A percentile compares a stretch with the other conserved stretches of the same genome.
phyloP scores from a whole-genome alignment of 2,797 vertebrate genomes.

The Lithobates sylvaticus region DNA sequence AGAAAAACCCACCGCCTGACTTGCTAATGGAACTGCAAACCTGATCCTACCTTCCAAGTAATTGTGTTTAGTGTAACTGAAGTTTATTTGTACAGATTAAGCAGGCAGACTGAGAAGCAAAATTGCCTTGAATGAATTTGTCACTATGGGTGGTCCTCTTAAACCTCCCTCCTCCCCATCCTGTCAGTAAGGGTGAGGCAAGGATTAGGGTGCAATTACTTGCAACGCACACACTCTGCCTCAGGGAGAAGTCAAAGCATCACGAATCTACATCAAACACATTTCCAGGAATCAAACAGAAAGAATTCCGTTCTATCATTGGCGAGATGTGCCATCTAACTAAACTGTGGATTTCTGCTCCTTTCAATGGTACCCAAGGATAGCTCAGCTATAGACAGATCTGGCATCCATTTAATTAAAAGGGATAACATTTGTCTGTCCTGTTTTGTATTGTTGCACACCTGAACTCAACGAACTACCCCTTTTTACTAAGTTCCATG shows the following conservation, averaged over 20 bases:
- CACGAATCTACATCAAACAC: not conserved
- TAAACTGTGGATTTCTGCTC: too few relatives aligned
- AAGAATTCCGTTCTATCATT: not conserved
- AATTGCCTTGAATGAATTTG: constrained; percentile 49
- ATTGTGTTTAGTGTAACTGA: constrained; percentile 52
- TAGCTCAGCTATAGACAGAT: too few relatives aligned
- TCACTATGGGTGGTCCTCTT: constrained; percentile 52
- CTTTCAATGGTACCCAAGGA: too few relatives aligned
- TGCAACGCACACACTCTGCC: constrained; percentile 37
- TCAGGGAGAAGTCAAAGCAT: constrained; percentile 27
- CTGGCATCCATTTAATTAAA: too few relatives aligned
- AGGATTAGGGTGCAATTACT: constrained; percentile 53
- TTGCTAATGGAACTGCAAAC: constrained; percentile 55
- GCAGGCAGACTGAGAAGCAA: constrained; percentile 21
- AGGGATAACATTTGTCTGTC: too few relatives aligned
- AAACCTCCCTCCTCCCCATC: constrained; percentile 8
- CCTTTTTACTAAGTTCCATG: too few relatives aligned
- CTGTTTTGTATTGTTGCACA: too few relatives aligned
- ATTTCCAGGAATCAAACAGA: constrained; percentile 25
- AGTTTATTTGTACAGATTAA: constrained; percentile 58
- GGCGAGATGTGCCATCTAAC: not conserved
- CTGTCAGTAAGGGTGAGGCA: constrained; percentile 44
- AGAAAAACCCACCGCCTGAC: not conserved
- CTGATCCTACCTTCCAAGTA: constrained; percentile 48
- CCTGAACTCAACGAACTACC: too few relatives aligned